Base-by-base conservation (phyloP, 2,888 invertebrate species). In the Octodonta nipae region DNA sequence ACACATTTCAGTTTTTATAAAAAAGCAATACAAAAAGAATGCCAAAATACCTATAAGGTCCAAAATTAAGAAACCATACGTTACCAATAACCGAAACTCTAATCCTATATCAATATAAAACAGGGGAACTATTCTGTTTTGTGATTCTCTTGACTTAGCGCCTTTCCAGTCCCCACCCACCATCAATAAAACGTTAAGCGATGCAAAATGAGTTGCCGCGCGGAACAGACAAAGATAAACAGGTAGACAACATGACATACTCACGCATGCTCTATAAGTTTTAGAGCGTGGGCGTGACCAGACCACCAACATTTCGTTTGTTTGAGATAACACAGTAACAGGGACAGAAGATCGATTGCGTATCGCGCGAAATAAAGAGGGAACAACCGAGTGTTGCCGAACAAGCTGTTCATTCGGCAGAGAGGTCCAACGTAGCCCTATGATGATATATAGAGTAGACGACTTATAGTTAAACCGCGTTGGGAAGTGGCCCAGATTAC, bases 401-500 rank as follows among this genome's bases (percentile, higher is more conserved):
- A 50, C 52, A 52, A 48, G 46, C 43, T 44, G 20, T 20, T 20
- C n/a, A 12, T 15, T 51, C 49, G 46, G 14, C 14, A 42, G 45
- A 46, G 45, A 47, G 45, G 51, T 49, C 45, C 48, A 49, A 47
- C 46, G 41, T 45, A 47, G 44, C 45, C 52, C 53, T 53, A 52
- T 50, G 70, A 72, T 74, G 74, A 75, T 74, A 73, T 74, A 75
- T 75, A 73, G 74, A 74, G 73, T 72, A 69, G 70, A 68, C 71
- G 75, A 73, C 73, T 74, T 74, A 74, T 69, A 58, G 71, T 73
- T 74, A 74, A 75, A 75, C 73, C 74, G 73, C 70, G 73, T 64
- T 73, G 74, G 75, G 73, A 73, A 75, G 74, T 74, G 74, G 73
- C 70, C 73, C 71, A 74, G 74, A 75, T 74, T 75, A 75, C 71